Percentiles rank a stretch among this genome's conserved stretches.
phyloP scores from a whole-genome alignment of 2,888 invertebrate species.

The Hypomecis punctinalis region DNA sequence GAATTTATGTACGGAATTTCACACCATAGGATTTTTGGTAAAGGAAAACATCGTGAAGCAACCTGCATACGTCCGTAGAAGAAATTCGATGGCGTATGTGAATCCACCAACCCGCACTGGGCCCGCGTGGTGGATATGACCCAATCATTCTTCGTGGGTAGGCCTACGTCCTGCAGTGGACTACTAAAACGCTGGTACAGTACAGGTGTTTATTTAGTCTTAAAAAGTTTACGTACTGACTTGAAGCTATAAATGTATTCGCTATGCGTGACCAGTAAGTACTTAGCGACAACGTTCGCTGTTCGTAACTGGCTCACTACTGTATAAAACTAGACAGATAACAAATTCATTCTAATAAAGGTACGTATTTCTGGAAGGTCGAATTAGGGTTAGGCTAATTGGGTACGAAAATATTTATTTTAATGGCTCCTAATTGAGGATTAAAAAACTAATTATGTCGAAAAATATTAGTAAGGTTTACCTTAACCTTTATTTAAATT shows the following conservation, averaged over 20 bases:
- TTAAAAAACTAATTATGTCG: neutral
- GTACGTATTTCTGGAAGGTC: conserved; percentile 32
- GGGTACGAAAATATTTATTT: conserved; percentile 18
- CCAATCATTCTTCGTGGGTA: no score
- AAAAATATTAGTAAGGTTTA: neutral
- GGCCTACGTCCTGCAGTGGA: no score
- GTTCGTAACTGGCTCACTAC: conserved; percentile 37
- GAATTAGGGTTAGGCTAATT: conserved; percentile 33
- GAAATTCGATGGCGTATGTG: no score
- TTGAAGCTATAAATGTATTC: conserved; percentile 50
- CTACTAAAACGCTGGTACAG: no score
- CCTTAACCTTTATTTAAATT: neutral
- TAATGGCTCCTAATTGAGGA: conserved; percentile 13
- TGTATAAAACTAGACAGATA: conserved; percentile 43
- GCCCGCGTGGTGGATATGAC: no score
- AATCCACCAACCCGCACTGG: no score
- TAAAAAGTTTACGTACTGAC: conserved; percentile 17
- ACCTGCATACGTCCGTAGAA: no score
- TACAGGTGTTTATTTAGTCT: no score
- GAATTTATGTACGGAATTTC: no score
- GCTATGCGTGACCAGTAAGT: conserved; percentile 59
- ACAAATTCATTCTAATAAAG: conserved; percentile 37
- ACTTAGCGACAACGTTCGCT: conserved; percentile 57
- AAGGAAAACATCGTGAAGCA: no score
- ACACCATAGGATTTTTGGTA: no score